Conservation (phyloP, 2,888 invertebrate species). For the Leptinotarsa peninsularis region DNA sequence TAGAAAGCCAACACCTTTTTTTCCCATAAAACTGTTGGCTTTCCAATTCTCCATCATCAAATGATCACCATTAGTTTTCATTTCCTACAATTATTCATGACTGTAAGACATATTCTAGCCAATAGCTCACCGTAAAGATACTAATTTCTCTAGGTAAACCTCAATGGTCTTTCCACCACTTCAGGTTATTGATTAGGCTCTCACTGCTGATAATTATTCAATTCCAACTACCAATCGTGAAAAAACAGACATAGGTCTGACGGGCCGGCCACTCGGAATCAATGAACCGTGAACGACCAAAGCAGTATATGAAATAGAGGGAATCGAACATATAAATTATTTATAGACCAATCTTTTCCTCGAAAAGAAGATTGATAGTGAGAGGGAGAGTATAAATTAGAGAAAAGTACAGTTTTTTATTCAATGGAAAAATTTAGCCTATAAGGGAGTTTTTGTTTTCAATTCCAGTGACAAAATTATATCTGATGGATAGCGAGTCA, state of each 20-base stretch:
- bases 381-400: not conserved
- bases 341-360: not conserved
- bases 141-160: not conserved
- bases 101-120: too few species aligned
- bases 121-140: not conserved
- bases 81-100: too few species aligned
- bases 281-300: not conserved
- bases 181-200: not conserved
- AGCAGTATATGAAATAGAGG: not conserved
- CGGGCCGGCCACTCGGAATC: not conserved
- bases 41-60: too few species aligned
- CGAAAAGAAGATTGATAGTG: not conserved
- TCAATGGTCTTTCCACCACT: not conserved
- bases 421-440: too few species aligned
- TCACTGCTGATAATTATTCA: constrained; percentile 1
- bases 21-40: too few species aligned
- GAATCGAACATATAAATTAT: constrained; percentile 6
- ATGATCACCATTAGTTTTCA: too few species aligned
- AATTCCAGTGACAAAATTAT: too few species aligned
- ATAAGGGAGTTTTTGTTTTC: too few species aligned
- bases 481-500: too few species aligned
- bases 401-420: not conserved
- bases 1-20: too few species aligned
- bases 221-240: not conserved
- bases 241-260: constrained; percentile 12